phyloP scores from a whole-genome alignment of 2,888 invertebrate species.

The Mythimna lalbum region DNA sequence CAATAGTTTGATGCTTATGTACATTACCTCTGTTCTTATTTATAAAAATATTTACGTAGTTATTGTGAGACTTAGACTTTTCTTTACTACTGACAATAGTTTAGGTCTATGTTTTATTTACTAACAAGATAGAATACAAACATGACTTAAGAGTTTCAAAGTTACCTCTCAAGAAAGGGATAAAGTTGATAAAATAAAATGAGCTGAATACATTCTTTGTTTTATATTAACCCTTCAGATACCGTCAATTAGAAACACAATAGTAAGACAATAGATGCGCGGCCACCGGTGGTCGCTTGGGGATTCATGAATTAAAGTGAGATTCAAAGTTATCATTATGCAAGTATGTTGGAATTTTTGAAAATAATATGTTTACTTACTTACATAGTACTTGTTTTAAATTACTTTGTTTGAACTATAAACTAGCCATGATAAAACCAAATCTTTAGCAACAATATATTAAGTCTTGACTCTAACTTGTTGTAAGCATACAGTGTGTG shows the following conservation, averaged over 20 bases:
- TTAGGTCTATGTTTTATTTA: constrained; percentile 47
- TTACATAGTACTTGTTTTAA: neutral
- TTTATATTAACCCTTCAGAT: too few species aligned
- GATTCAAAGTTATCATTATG: neutral
- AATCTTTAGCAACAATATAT: neutral
- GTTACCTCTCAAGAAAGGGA: neutral
- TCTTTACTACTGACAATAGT: neutral
- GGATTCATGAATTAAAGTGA: too few species aligned
- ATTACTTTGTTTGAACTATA: neutral
- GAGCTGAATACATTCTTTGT: constrained; percentile 6
- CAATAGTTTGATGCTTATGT: constrained; percentile 63
- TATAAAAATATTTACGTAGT: constrained; percentile 21
- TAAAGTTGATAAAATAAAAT: constrained; percentile 23
- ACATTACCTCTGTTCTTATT: constrained; percentile 45
- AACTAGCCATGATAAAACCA: neutral
- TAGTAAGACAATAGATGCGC: too few species aligned
- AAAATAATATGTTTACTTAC: neutral
- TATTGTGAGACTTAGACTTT: neutral
- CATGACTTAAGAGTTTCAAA: neutral
- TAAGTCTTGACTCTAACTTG: neutral
- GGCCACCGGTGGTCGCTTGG: too few species aligned
- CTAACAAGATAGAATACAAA: constrained; percentile 33
- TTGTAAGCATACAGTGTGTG: neutral
- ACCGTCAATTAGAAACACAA: too few species aligned
- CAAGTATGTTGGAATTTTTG: neutral